Evolutionary conservation across 1,140 invertebrate genomes (phyloP), one percentile per base, ranked within the genome.

Genomic region (Aphaenogaster rudis): DNA sequence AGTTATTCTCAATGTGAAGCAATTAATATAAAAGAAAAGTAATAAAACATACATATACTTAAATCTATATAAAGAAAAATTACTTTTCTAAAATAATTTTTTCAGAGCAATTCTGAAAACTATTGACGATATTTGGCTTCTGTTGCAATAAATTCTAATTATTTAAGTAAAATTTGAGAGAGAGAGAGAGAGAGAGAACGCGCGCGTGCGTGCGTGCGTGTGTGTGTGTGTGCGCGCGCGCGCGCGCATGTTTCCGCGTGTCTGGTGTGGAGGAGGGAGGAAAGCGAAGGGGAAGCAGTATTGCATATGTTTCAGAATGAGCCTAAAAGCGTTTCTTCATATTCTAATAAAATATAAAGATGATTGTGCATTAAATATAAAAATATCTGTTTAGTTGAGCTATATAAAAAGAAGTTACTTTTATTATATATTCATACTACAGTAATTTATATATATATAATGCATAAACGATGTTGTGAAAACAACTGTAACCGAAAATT

Each of bases 71-170:
- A 67, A 72, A 48, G 72, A 48, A 59, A 48, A 15, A 39, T 28
- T 33, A 48, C 0, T 50, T 74, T 66, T 74, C 5, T 50, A 54
- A 15, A 50, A 42, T 84, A 74, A 45, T 54, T 50, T 85, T 36
- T 78, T 66, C 17, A 33, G 28, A 78, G 7, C 21, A 54, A 52
- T 21, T 78, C 74, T 82, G 33, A 54, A 45, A 78, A 78, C 3
- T 84, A 52, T 64, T 48, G 42, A 84, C 33, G 59, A 45, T 59
- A 39, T 59, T 36, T 59, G 39, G 8, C 42, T 78, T 85, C 7
- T 78, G 21, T 77, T 85, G 61, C 21, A 79, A 64, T 66, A 39
- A 85, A 42, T 66, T 85, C 0, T 77, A 64, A 85, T 86, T 54
- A 78, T 85, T 39, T 50, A 76, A 85, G 15, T 42, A 63, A 64